Evolutionary conservation across 1,140 invertebrate species (phyloP).

Genomic region (Sarcophaga peregrina): DNA sequence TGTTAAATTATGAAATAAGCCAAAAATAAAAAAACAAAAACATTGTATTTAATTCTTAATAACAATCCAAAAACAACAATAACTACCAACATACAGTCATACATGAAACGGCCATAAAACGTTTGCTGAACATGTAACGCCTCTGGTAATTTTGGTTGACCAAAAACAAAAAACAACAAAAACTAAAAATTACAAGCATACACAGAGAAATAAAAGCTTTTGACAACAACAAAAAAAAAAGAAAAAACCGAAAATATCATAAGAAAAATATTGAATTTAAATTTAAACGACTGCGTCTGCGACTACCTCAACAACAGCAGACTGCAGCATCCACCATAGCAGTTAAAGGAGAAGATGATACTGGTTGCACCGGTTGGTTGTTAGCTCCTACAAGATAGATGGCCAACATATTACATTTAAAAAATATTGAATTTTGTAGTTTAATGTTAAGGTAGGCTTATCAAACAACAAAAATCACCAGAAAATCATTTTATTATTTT

Average conservation of each 20-base stretch:
- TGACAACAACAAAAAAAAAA: not conserved
- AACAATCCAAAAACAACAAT: not conserved
- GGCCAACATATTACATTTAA: conserved; percentile 41
- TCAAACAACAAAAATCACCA: conserved; percentile 21
- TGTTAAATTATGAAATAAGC: conserved; percentile 22
- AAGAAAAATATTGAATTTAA: conserved; percentile 8
- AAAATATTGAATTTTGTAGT: conserved; percentile 55
- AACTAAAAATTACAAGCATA: no score
- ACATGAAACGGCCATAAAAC: not conserved
- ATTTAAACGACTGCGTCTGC: not conserved
- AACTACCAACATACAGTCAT: not conserved
- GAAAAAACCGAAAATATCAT: no score
- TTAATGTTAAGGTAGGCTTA: conserved; percentile 64
- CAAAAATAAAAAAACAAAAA: not conserved
- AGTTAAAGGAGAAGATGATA: not conserved
- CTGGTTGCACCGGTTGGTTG: conserved; percentile 56
- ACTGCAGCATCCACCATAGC: no score
- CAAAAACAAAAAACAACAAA: not conserved
- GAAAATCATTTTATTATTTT: not conserved
- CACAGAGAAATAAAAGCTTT: no score
- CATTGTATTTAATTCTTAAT: not conserved
- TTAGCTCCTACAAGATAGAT: conserved; percentile 44
- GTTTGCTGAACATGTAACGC: not conserved
- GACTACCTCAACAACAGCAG: no score
- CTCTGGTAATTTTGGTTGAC: not conserved